Evolutionary conservation across 2,888 invertebrate genomes (phyloP).

Genomic region (Netelia melanura): DNA sequence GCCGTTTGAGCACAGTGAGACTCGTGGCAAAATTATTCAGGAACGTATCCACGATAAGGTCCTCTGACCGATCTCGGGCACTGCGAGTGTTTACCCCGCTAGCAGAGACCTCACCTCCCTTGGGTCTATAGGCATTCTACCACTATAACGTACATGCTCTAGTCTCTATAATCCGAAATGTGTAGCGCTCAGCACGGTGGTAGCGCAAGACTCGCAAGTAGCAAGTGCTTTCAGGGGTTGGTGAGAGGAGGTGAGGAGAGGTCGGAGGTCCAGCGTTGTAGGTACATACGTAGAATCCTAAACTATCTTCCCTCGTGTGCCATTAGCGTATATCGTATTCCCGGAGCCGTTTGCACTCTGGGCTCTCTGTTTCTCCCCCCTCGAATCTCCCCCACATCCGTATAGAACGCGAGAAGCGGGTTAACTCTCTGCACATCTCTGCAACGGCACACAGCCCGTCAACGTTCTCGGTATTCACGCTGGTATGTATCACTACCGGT

Average conservation of each 20-base stretch:
- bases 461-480: constrained; percentile 40
- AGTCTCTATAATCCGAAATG: constrained; percentile 46
- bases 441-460: constrained; percentile 8
- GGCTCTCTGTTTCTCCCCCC: constrained; percentile 17
- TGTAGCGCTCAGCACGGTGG: constrained; percentile 22
- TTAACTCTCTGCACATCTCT: constrained; percentile 46
- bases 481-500: constrained; percentile 20
- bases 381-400: not conserved
- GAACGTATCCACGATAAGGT: constrained; percentile 52
- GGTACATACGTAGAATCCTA: constrained; percentile 57
- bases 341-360: constrained; percentile 33
- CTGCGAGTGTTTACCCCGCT: constrained; percentile 30
- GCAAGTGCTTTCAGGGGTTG: constrained; percentile 43
- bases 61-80: constrained; percentile 46
- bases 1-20: constrained; percentile 35
- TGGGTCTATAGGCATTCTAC: constrained; percentile 22
- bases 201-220: constrained; percentile 26
- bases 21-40: constrained; percentile 63
- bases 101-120: not conserved
- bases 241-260: not conserved
- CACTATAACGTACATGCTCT: constrained; percentile 22
- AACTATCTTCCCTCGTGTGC: constrained; percentile 64
- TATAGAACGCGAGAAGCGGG: constrained; percentile 25
- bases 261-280: constrained; percentile 3
- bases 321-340: constrained; percentile 64